Evolutionary conservation across 2,113 vertebrate genomes (phyloP).

Genomic region (Cheilinus undulatus): DNA sequence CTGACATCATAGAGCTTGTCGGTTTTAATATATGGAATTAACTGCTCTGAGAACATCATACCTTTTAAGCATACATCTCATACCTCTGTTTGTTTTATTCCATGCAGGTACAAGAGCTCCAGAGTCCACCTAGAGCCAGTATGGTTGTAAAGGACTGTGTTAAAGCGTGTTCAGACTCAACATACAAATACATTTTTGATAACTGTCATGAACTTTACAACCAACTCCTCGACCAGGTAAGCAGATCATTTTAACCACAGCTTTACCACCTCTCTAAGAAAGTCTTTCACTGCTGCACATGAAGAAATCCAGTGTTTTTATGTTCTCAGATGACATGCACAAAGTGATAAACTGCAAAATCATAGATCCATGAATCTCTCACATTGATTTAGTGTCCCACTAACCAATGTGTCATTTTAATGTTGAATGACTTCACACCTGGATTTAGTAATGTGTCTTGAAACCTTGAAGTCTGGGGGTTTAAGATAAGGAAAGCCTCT

Average conservation of each 20-base stretch:
- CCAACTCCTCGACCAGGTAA: conserved; percentile 96
- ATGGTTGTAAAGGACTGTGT: conserved; percentile 96
- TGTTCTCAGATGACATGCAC: not conserved
- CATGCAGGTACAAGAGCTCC: conserved; percentile 93
- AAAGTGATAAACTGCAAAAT: not conserved
- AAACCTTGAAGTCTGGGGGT: not conserved
- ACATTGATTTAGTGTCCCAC: not conserved
- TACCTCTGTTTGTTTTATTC: conserved; percentile 13
- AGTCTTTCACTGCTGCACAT: not conserved
- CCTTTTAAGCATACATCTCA: not conserved
- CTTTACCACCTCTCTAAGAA: not conserved
- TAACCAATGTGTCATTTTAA: not conserved
- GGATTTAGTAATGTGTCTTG: not conserved
- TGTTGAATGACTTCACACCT: not conserved
- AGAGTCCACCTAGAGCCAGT: conserved; percentile 94
- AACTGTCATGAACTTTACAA: conserved; percentile 96
- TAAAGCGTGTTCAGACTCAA: conserved; percentile 94
- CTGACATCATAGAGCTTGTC: not conserved
- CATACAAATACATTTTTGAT: conserved; percentile 97
- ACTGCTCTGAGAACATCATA: not conserved
- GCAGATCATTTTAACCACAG: not conserved
- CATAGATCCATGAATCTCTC: not conserved
- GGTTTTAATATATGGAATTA: not conserved
- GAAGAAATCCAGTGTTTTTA: not conserved
- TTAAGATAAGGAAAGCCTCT: not conserved